Conservation (phyloP, 2,113 vertebrate species). For the Chlamydotis undulata region DNA sequence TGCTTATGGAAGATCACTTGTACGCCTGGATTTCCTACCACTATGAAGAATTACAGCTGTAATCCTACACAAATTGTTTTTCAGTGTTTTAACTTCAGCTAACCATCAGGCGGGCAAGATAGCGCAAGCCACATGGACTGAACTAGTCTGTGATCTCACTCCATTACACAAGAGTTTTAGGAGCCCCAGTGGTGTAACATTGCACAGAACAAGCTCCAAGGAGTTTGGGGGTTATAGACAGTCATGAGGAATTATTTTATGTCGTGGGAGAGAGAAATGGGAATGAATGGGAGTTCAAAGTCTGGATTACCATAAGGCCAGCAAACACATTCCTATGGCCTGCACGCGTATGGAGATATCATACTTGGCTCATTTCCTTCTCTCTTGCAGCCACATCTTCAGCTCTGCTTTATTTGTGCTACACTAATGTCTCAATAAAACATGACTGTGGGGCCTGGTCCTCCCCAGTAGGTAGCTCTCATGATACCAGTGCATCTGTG, state of each 20-base stretch:
- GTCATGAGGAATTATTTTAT: slow-evolving; percentile 1
- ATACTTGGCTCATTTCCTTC: slow-evolving; percentile 24
- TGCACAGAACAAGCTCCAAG: slow-evolving; percentile 14
- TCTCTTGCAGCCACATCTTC: not conserved
- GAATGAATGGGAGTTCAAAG: not conserved
- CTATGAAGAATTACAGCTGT: not conserved
- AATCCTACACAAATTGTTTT: slow-evolving; percentile 1
- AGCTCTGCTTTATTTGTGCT: not conserved
- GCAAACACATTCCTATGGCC: slow-evolving; percentile 9
- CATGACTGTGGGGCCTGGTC: not conserved
- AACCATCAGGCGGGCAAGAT: slow-evolving; percentile 23
- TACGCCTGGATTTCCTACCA: not conserved
- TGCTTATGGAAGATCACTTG: not conserved
- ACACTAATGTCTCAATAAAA: slow-evolving; percentile 7
- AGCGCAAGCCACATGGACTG: not conserved
- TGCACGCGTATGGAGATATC: not conserved
- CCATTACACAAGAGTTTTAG: slow-evolving; percentile 44
- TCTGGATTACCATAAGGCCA: not conserved
- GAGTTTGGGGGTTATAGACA: slow-evolving; percentile 16
- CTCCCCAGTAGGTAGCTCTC: not conserved
- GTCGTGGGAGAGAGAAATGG: not conserved
- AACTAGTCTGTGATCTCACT: slow-evolving; percentile 60
- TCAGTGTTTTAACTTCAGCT: not conserved
- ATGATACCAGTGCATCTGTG: not conserved
- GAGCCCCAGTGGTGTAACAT: not conserved